Evolutionary conservation across 1,140 invertebrate genomes (phyloP).

Genomic region (Drosophila bocki): DNA sequence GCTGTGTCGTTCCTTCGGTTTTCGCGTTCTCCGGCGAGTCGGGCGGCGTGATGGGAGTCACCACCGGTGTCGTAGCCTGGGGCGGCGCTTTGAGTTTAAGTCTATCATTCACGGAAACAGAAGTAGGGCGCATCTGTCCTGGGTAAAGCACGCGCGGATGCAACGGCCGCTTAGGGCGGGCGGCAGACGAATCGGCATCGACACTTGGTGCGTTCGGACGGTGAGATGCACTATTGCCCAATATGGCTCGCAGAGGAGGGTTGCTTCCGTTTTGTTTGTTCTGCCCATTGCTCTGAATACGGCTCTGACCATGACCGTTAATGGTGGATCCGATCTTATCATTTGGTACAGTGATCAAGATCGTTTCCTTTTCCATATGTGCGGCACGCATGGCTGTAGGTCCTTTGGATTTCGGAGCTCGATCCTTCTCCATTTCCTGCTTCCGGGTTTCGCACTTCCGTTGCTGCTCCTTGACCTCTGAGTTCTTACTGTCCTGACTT

Average conservation of each 20-base stretch:
- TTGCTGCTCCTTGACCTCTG: not conserved
- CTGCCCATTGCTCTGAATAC: slow-evolving; percentile 30
- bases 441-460: not conserved
- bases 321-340: slow-evolving; percentile 3
- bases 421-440: not conserved
- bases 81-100: slow-evolving; percentile 36
- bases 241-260: slow-evolving; percentile 55
- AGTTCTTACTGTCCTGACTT: not conserved
- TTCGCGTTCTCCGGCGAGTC: slow-evolving; percentile 44
- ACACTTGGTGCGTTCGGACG: slow-evolving; percentile 4
- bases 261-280: slow-evolving; percentile 31
- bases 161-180: slow-evolving; percentile 12
- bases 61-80: not conserved
- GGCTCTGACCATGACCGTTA: slow-evolving; percentile 10
- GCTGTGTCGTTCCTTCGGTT: not conserved
- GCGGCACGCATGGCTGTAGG: not conserved
- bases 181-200: not conserved
- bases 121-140: slow-evolving; percentile 12
- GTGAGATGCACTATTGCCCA: slow-evolving; percentile 60
- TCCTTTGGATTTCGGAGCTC: not conserved
- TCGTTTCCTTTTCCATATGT: slow-evolving; percentile 17
- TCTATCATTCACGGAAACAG: slow-evolving; percentile 64
- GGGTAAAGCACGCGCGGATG: slow-evolving; percentile 29
- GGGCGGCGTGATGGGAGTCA: slow-evolving; percentile 52
- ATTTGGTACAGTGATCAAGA: slow-evolving; percentile 13